These are phyloP conservation scores for Melitaea athalia DNA, from an alignment of 2,888 invertebrate species.

Conservation along the genomic window DNA sequence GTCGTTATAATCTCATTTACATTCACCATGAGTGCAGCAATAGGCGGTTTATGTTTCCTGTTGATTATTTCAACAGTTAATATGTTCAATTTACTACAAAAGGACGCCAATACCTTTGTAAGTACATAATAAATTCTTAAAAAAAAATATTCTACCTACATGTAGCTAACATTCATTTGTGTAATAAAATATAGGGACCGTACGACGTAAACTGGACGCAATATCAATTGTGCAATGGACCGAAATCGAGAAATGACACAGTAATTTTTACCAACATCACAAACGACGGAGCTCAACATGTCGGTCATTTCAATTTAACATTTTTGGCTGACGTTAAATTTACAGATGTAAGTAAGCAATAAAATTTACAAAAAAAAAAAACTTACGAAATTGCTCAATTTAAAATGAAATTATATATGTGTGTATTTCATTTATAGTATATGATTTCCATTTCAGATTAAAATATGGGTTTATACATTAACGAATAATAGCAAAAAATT, in stretches of 20 bases:
- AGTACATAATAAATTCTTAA: no score
- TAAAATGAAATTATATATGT: no score
- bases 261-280: neutral
- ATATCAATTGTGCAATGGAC: constrained; percentile 38
- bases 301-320: constrained; percentile 20
- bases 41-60: neutral
- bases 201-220: constrained; percentile 34
- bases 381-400: no score
- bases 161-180: no score
- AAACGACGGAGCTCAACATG: constrained; percentile 19
- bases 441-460: constrained; percentile 40
- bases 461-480: constrained; percentile 38
- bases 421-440: no score
- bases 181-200: no score
- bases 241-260: constrained; percentile 39
- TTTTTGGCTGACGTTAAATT: neutral
- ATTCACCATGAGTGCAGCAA: constrained; percentile 11
- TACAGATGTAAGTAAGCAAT: neutral
- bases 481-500: constrained; percentile 35
- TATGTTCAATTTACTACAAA: constrained; percentile 2
- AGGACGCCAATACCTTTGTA: constrained; percentile 24
- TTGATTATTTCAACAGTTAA: neutral
- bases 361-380: no score
- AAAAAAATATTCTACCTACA: no score
- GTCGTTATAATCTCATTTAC: constrained; percentile 1